Evolutionary conservation across 2,888 invertebrate species (phyloP).

Genomic region (Sphecodes monilicornis): DNA sequence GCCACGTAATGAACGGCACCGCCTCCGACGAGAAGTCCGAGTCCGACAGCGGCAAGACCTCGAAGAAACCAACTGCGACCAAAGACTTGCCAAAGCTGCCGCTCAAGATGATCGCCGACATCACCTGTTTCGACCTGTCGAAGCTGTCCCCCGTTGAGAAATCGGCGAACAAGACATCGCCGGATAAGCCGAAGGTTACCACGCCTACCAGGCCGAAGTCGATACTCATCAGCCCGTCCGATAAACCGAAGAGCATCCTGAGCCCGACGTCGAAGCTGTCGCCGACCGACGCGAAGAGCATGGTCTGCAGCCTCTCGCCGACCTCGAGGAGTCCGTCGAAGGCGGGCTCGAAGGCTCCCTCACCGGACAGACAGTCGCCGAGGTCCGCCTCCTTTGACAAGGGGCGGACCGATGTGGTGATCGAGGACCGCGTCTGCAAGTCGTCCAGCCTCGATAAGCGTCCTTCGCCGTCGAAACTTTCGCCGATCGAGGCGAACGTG

Average conservation of each 20-base stretch:
- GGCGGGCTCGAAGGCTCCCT: constrained; percentile 57
- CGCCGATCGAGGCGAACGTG: constrained; percentile 76
- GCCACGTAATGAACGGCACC: constrained; percentile 94
- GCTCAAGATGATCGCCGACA: constrained; percentile 77
- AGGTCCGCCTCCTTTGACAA: constrained; percentile 78
- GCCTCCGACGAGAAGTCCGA: constrained; percentile 85
- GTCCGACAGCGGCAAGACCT: constrained; percentile 78
- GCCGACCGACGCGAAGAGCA: constrained; percentile 72
- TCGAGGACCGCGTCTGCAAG: constrained; percentile 70
- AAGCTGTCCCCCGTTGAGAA: constrained; percentile 75
- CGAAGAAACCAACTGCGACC: constrained; percentile 48
- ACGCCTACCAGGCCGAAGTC: constrained; percentile 77
- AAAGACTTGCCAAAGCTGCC: constrained; percentile 80
- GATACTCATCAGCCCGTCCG: constrained; percentile 72
- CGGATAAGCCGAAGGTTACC: constrained; percentile 49
- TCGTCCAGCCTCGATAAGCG: constrained; percentile 79
- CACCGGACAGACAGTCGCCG: constrained; percentile 58
- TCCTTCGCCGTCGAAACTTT: constrained; percentile 72
- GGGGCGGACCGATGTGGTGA: constrained; percentile 63
- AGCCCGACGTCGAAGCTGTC: constrained; percentile 79
- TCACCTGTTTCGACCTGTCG: constrained; percentile 78
- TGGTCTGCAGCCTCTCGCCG: constrained; percentile 72
- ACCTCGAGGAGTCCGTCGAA: constrained; percentile 76
- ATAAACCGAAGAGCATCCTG: constrained; percentile 75
- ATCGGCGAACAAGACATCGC: constrained; percentile 59